A percentile compares a stretch with the other conserved stretches of the same genome.
Evolutionary conservation across 2,797 vertebrate genomes (phyloP).

Genomic region (Brotula barbata): DNA sequence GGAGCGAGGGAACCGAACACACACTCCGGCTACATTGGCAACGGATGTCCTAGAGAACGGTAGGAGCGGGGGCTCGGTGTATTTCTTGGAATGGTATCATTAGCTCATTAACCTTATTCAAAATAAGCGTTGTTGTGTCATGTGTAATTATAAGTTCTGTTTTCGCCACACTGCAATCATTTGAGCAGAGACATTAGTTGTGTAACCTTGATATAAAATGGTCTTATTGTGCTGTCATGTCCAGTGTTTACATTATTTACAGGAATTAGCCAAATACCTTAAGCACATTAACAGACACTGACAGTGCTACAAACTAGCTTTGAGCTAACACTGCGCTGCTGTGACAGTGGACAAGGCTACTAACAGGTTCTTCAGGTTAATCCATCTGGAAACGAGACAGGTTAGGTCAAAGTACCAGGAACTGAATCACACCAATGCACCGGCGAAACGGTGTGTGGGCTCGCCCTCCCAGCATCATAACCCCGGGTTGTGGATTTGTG

Average conservation of each 20-base stretch:
- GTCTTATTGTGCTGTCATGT: neutral
- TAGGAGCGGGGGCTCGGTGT: slow-evolving; percentile 64
- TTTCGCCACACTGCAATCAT: fast-evolving
- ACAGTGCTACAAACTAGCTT: slow-evolving; percentile 19
- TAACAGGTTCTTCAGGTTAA: slow-evolving; percentile 71
- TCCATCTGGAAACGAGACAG: slow-evolving; percentile 11
- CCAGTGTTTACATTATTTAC: slow-evolving; percentile 47
- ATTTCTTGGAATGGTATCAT: slow-evolving; percentile 43
- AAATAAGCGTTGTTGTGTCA: fast-evolving
- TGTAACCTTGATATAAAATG: fast-evolving
- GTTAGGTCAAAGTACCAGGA: slow-evolving; percentile 12
- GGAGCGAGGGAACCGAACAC: neutral
- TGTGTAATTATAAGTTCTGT: neutral
- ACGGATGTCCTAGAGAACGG: slow-evolving; percentile 72
- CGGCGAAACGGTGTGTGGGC: slow-evolving; percentile 5
- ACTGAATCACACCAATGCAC: too few relatives aligned
- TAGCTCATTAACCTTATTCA: slow-evolving; percentile 12
- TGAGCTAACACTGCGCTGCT: slow-evolving; percentile 9
- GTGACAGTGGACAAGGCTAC: slow-evolving; percentile 17
- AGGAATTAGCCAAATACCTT: slow-evolving; percentile 54
- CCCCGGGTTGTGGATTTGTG: slow-evolving; percentile 29
- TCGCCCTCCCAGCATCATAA: neutral
- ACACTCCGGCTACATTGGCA: slow-evolving; percentile 35
- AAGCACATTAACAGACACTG: slow-evolving; percentile 28
- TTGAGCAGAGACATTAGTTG: fast-evolving